Evolutionary conservation across 2,797 vertebrate genomes (phyloP).

Genomic region (Gobio occitaniae): DNA sequence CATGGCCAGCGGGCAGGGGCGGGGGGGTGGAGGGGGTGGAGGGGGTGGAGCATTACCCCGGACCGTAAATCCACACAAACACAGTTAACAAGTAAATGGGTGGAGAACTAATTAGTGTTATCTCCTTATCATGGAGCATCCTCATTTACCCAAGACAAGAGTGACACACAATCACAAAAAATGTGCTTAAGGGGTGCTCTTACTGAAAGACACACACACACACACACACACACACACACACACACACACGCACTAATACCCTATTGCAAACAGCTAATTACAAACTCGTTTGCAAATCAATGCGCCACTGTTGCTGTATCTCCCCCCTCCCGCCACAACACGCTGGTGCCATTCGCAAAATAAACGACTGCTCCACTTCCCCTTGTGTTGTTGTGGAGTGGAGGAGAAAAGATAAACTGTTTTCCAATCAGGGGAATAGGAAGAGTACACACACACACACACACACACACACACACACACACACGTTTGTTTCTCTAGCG

Average conservation of each 20-base stretch:
- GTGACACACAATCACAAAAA: slow-evolving; percentile 69
- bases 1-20: slow-evolving; percentile 72
- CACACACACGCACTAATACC: slow-evolving; percentile 66
- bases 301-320: slow-evolving; percentile 65
- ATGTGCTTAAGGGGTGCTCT: slow-evolving; percentile 28
- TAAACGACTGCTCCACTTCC: slow-evolving; percentile 68
- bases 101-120: slow-evolving; percentile 86
- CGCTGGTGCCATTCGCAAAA: slow-evolving; percentile 47
- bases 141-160: slow-evolving; percentile 76
- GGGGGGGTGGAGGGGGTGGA: slow-evolving; percentile 49
- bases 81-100: slow-evolving; percentile 84
- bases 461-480: background rate
- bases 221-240: slow-evolving; percentile 63
- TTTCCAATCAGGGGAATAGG: slow-evolving; percentile 32
- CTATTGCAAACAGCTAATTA: slow-evolving; percentile 81
- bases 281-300: slow-evolving; percentile 82
- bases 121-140: slow-evolving; percentile 77
- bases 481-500: background rate
- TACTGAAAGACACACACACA: slow-evolving; percentile 58
- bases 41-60: slow-evolving; percentile 67
- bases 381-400: slow-evolving; percentile 49
- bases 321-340: slow-evolving; percentile 38
- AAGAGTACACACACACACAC: slow-evolving; percentile 13
- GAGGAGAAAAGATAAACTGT: slow-evolving; percentile 56
- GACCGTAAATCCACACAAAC: slow-evolving; percentile 79